Evolutionary conservation across 2,113 vertebrate species (phyloP), one percentile per base, ranked within the genome.

Genomic region (Microtus ochrogaster): DNA sequence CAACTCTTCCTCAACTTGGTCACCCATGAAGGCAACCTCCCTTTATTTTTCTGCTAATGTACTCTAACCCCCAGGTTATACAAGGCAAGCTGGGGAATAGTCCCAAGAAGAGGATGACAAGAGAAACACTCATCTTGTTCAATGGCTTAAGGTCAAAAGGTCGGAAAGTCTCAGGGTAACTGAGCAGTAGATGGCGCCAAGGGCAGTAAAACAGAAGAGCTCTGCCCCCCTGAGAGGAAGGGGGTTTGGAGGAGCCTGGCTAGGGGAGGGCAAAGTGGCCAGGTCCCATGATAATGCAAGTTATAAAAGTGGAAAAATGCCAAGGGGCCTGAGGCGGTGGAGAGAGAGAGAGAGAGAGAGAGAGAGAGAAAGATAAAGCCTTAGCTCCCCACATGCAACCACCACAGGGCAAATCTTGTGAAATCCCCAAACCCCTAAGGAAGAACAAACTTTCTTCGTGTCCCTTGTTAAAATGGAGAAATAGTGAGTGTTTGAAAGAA

Each of bases 171-270:
- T 10, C 30, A 16, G 70, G 55, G 16, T n/a, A 10, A 9, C 44
- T 21, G 24, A 47, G 19, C 49, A 7, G 17, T 0, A 14, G 70
- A 24, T 0, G 2, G 0, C 0, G 0, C 5, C 11, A 21, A 91
- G 10, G 0, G 2, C n/a, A 30, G 1, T 24, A 77, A 61, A 41
- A 19, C 7, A 26, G n/a, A 36, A 0, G 14, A 21, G 14, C 36
- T 12, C 87, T 47, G n/a, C 22, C 78, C 39, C 33, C 30, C 3
- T 17, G 82, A 33, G 26, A 5, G 6, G 0, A n/a, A n/a, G 36
- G 49, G 17, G 8, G 2, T 88, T 49, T 24, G 41, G 3, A 24
- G 41, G 65, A 49, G 3, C 24, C 68, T 2, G 2, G 28, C 14
- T 11, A 0, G 2, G 9, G 22, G 41, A 9, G 11, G 41, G 26